Conservation (phyloP, 64 coral and sea anemone species). For the Porites lutea region DNA sequence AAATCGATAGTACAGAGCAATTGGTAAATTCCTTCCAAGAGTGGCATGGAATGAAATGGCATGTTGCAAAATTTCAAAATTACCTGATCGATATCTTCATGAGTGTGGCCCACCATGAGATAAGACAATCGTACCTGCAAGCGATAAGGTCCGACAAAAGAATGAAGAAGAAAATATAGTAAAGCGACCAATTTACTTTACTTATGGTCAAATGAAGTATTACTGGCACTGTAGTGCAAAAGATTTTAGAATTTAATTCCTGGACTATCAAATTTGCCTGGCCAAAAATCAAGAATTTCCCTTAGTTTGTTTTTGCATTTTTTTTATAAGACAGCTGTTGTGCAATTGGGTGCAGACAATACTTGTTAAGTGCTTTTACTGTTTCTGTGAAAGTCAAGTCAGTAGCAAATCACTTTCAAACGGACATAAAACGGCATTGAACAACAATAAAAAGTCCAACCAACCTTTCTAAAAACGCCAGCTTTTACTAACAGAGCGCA, state of each 20-base stretch:
- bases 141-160: background rate
- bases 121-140: constrained; percentile 19
- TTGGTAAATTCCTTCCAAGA: too few species aligned
- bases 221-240: background rate
- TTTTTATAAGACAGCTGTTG: too few species aligned
- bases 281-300: too few species aligned
- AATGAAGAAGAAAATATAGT: background rate
- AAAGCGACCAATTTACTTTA: background rate
- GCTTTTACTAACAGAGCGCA: constrained; percentile 49
- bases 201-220: background rate
- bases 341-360: too few species aligned
- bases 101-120: constrained; percentile 28
- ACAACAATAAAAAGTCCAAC: background rate
- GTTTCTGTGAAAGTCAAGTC: background rate
- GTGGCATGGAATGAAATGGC: too few species aligned
- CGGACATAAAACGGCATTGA: background rate
- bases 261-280: too few species aligned
- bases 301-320: too few species aligned
- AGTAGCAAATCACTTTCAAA: background rate
- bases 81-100: constrained; percentile 56
- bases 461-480: constrained; percentile 56
- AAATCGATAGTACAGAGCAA: too few species aligned
- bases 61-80: background rate
- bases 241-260: too few species aligned
- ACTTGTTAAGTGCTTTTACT: too few species aligned